Base-by-base conservation (phyloP, 2,797 vertebrate species). In the Myiotriccus ornatus region DNA sequence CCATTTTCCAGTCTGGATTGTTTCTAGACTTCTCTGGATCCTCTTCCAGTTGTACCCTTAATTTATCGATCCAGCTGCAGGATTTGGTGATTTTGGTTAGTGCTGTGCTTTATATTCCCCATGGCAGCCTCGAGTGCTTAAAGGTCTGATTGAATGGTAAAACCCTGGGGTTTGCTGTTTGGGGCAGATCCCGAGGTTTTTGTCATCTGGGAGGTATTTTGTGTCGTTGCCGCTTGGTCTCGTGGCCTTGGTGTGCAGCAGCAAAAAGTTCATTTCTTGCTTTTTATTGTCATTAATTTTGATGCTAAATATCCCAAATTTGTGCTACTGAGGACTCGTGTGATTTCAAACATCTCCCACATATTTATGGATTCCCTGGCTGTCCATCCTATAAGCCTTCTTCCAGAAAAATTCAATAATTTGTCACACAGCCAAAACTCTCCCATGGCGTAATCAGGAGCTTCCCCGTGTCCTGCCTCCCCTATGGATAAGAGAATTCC, bases 401-500 rank as follows among this genome's bases (percentile, higher is more conserved):
- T 52, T 27, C 21, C 84, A 14, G 30, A 64, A 15, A 55, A 65
- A 23, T 4, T 27, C 27, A 8, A 53, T 67, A 12, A 7, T 44
- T 15, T n/a, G 52, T 59, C 68, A 22, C 35, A 20, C 34, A 53
- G 37, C 20, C 53, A 15, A 4, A 56, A 41, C 34, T 53, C 49
- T 69, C 28, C 20, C 17, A 13, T 7, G 10, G 6, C 27, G 35
- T 7, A 5, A 4, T 39, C 37, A 39, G 27, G 27, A 39, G 27
- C 49, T 60, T 64, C 25, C 47, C 24, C 6, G 0, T 18, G 17
- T 67, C 57, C 53, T 71, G 4, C 49, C 37, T 74, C 20, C 17
- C 6, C 22, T 28, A 0, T 2, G 10, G 28, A 9, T 14, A 6
- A 11, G 18, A 34, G 34, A 5, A 7, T 41, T 28, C 22, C 5